Evolutionary conservation across 1,140 invertebrate species (phyloP).

Genomic region (Zaprionus tsacasi): DNA sequence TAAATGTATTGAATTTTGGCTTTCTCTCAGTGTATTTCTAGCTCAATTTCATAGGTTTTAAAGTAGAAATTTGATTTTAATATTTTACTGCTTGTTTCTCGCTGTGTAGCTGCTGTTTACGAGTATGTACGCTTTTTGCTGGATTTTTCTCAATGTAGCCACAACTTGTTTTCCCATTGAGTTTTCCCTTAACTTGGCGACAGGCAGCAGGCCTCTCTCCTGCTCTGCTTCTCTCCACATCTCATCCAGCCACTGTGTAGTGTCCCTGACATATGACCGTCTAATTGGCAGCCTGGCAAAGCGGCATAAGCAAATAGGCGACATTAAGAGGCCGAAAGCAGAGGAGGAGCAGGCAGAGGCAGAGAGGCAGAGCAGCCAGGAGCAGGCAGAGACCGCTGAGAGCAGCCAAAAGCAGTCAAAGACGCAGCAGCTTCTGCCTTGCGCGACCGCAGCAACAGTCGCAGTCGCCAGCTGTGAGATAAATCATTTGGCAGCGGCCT

Average conservation of each 20-base stretch:
- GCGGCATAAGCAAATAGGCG: conserved; percentile 22
- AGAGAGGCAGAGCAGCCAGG: conserved; percentile 1
- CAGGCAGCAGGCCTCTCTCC: not conserved
- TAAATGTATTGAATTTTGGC: too few species aligned
- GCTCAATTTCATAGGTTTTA: not conserved
- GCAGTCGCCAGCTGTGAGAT: conserved; percentile 56
- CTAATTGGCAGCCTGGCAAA: conserved; percentile 54
- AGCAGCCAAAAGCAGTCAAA: not conserved
- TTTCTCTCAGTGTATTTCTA: too few species aligned
- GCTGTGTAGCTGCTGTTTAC: not conserved
- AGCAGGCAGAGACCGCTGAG: not conserved
- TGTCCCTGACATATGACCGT: conserved; percentile 34
- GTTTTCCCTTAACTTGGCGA: not conserved
- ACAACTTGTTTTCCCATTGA: not conserved
- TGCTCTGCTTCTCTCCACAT: not conserved
- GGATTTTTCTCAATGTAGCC: not conserved
- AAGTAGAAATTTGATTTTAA: not conserved
- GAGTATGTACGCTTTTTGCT: not conserved
- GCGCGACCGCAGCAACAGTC: conserved; percentile 29
- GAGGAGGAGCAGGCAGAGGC: not conserved
- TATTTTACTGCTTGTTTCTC: not conserved
- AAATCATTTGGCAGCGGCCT: conserved; percentile 59
- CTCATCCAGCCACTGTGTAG: not conserved
- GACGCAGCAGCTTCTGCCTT: not conserved
- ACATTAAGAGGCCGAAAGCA: conserved; percentile 10